Evolutionary conservation across 1,140 invertebrate species (phyloP).

Genomic region (Agrilus planipennis): DNA sequence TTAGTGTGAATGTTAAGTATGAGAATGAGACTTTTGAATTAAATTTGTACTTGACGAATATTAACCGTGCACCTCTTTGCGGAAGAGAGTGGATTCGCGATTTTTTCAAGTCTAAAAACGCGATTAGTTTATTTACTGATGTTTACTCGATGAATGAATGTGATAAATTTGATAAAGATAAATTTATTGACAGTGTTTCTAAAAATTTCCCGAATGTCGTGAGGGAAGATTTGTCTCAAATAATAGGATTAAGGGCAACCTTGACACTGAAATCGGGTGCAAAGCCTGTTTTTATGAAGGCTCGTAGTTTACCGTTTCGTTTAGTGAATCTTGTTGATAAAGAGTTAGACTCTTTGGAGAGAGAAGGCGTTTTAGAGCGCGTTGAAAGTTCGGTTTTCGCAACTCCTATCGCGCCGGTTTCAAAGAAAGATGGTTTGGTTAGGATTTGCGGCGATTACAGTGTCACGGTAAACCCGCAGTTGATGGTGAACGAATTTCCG

Average conservation of each 20-base stretch:
- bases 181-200: no score
- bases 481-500: constrained; percentile 27
- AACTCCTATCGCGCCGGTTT: background rate
- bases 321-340: background rate
- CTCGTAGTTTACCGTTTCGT: background rate
- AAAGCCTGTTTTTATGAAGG: background rate
- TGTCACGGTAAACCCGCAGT: constrained; percentile 27
- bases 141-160: no score
- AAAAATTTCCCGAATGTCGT: no score
- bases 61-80: no score
- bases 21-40: background rate
- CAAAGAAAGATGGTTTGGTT: background rate
- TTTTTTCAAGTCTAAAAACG: no score
- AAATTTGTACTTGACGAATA: no score
- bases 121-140: no score
- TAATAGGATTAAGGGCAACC: no score
- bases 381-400: background rate
- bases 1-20: no score
- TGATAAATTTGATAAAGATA: no score
- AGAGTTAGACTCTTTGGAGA: background rate
- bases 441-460: constrained; percentile 2
- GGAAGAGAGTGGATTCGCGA: no score
- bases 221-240: no score
- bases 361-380: background rate
- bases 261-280: background rate